Percentiles rank a stretch among this genome's conserved stretches.
phyloP scores from a whole-genome alignment of 2,797 vertebrate species.

The Enteromius fasciolatus region DNA sequence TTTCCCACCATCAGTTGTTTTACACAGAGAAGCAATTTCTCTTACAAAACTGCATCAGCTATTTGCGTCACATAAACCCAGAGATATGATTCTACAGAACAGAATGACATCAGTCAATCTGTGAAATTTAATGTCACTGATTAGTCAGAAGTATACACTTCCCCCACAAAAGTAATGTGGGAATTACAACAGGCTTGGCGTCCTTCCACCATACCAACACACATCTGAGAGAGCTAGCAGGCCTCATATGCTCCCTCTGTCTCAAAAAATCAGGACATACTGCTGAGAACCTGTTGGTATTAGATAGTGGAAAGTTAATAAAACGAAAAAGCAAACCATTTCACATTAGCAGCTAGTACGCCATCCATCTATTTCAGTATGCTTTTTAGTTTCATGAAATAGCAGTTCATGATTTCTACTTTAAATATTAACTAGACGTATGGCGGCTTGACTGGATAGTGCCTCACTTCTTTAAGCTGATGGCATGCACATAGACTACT shows the following conservation, averaged over 20 bases:
- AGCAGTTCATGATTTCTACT: background rate
- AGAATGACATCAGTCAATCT: background rate
- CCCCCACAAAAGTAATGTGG: constrained; percentile 56
- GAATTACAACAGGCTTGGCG: constrained; percentile 67
- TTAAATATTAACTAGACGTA: background rate
- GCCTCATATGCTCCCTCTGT: constrained; percentile 67
- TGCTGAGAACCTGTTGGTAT: background rate
- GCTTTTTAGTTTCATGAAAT: background rate
- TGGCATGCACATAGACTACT: constrained; percentile 4
- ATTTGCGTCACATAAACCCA: background rate
- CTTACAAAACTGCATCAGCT: background rate
- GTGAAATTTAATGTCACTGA: background rate
- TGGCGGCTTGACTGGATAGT: background rate
- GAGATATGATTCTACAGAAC: background rate
- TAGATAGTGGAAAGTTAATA: constrained; percentile 5
- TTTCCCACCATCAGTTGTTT: constrained; percentile 37
- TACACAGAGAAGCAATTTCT: background rate
- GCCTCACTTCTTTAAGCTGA: background rate
- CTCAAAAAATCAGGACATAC: constrained; percentile 36
- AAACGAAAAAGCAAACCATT: background rate
- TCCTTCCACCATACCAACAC: constrained; percentile 71
- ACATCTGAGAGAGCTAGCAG: constrained; percentile 70
- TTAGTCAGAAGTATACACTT: constrained; percentile 10
- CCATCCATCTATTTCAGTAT: background rate
- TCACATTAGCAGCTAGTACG: background rate